Evolutionary conservation across 2,888 invertebrate genomes (phyloP).

Genomic region (Malthinus seriepunctatus): DNA sequence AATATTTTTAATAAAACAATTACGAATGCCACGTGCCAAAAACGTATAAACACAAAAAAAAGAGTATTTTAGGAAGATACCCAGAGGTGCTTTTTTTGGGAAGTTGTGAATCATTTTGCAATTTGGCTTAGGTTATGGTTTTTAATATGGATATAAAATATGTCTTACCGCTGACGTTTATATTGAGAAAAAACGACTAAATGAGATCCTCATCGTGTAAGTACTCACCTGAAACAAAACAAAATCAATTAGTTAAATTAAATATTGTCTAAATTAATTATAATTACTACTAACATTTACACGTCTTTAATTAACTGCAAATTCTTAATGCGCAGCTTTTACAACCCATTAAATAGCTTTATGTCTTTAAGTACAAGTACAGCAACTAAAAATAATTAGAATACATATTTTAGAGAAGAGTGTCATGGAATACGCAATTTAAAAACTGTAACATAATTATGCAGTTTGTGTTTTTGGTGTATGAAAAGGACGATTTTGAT

Average conservation of each 20-base stretch:
- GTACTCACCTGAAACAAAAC: constrained; percentile 16
- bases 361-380: no score
- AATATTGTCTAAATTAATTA: background rate
- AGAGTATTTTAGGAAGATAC: constrained; percentile 18
- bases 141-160: background rate
- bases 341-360: no score
- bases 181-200: background rate
- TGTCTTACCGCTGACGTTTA: constrained; percentile 1
- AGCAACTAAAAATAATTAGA: no score
- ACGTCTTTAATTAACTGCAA: no score
- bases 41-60: constrained; percentile 3
- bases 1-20: constrained; percentile 15
- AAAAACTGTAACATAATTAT: no score
- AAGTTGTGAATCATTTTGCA: constrained; percentile 14
- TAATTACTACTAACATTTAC: no score
- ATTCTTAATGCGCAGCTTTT: no score
- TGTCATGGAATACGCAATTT: no score
- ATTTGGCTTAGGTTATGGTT: constrained; percentile 26
- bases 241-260: background rate
- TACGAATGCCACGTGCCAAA: constrained; percentile 12
- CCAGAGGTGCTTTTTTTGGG: constrained; percentile 14
- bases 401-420: no score
- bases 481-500: no score
- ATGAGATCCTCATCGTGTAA: no score
- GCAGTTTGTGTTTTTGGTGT: no score